These are phyloP conservation scores for Phrynosoma blainvillii DNA, from an alignment of 2,113 vertebrate genomes.

Conservation along the genomic window DNA sequence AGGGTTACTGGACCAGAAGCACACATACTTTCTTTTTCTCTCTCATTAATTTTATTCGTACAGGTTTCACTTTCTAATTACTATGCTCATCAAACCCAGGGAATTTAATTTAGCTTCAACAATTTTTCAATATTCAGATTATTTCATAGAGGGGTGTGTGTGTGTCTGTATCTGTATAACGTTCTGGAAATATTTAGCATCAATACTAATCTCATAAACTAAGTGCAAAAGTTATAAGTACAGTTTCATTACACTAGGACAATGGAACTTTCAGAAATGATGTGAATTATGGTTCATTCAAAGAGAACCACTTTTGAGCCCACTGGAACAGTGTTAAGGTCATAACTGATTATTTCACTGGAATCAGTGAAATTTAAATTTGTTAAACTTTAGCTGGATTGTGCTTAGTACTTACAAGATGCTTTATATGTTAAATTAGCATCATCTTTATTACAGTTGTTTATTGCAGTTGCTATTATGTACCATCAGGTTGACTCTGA, in stretches of 20 bases:
- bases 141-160: not conserved
- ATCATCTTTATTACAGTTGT: not conserved
- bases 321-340: not conserved
- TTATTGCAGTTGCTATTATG: too few species aligned
- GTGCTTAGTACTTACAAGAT: not conserved
- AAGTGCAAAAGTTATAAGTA: not conserved
- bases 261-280: not conserved
- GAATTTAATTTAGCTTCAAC: not conserved
- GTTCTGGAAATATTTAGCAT: not conserved
- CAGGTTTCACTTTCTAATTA: not conserved
- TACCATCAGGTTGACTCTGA: too few species aligned
- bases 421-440: not conserved
- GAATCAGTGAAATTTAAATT: not conserved
- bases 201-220: not conserved
- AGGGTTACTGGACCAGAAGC: not conserved
- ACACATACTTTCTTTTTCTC: too few species aligned
- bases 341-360: not conserved
- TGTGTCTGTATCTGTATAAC: not conserved
- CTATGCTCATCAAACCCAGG: not conserved
- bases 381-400: not conserved
- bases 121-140: not conserved
- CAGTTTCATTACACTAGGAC: not conserved
- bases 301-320: not conserved
- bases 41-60: not conserved
- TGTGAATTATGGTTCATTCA: not conserved